Conservation (phyloP, 2,888 invertebrate species). For the Hydriomena furcata region DNA sequence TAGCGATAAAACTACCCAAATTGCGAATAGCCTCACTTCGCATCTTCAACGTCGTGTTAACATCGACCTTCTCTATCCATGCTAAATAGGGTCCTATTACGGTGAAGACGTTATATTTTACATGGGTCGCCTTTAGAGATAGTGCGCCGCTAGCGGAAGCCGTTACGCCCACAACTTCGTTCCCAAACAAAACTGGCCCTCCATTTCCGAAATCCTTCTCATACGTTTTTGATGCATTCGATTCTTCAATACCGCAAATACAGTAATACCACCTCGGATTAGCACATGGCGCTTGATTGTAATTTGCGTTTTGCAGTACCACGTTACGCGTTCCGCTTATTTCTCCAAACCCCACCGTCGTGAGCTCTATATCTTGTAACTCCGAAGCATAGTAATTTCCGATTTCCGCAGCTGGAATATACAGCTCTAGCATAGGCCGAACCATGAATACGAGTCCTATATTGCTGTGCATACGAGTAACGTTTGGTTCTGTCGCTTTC, state of each 20-base stretch:
- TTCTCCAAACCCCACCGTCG: constrained; percentile 56
- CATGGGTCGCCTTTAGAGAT: constrained; percentile 30
- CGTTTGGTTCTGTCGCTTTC: constrained; percentile 41
- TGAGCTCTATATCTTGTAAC: constrained; percentile 47
- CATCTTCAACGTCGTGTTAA: constrained; percentile 6
- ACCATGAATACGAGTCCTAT: constrained; percentile 57
- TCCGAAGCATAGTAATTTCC: constrained; percentile 55
- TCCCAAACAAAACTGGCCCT: constrained; percentile 53
- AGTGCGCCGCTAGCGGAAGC: constrained; percentile 51
- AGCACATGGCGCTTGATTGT: constrained; percentile 54
- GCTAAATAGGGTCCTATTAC: constrained; percentile 56
- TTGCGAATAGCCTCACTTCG: constrained; percentile 15
- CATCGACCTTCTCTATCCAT: constrained; percentile 56
- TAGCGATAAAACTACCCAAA: constrained; percentile 1
- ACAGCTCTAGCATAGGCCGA: constrained; percentile 45
- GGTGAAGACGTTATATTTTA: constrained; percentile 63
- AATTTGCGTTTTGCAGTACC: constrained; percentile 53
- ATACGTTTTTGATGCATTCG: constrained; percentile 38
- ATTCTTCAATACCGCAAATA: constrained; percentile 59
- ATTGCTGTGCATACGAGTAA: constrained; percentile 57
- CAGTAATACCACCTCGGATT: constrained; percentile 69
- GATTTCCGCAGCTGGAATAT: constrained; percentile 44
- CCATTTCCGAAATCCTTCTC: constrained; percentile 57
- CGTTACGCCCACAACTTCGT: constrained; percentile 54
- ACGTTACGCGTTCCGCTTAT: constrained; percentile 35